Evolutionary conservation across 2,888 invertebrate genomes (phyloP), one percentile per base, ranked within the genome.

Genomic region (Ramazzottius varieornatus): DNA sequence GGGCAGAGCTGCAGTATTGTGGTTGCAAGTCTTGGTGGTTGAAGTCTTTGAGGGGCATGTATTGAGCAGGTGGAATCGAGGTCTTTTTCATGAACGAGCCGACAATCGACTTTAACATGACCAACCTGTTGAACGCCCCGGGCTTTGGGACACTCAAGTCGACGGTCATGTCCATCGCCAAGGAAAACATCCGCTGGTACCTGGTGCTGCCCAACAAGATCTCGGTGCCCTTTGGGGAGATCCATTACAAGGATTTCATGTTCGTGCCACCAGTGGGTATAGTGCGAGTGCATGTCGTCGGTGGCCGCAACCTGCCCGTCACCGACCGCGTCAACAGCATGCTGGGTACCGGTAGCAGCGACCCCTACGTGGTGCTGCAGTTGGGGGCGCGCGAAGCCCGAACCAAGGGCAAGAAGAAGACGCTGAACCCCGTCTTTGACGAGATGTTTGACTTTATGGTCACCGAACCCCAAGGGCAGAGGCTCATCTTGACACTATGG

Each of bases 171-270:
- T 71, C 70, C n/a, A 72, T 75, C 16, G 71, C 76, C 16, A 69
- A 70, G 33, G 73, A 74, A 65, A 75, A 78, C 70, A 72, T 80
- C 33, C 74, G 76, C 4, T 72, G 72, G 67, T 71, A 77, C 65
- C 73, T 77, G 70, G 79, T 80, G 20, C 71, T 80, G 34, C 79
- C 79, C 1, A 79, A 80, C 70, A 73, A 76, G 67, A 76, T 78
- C 63, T 75, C 76, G n/a, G 72, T 80, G 13, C 73, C 74, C 8
- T 71, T 79, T 69, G 74, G 74, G 1, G 72, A 75, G 2, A 72
- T 74, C 33, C 71, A 78, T 24, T 29, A 54, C 54, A 54, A 54
- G 4, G 54, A 54, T 8, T 16, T 54, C n/a, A 13, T 54, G 20
- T 54, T 54, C 29, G 54, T n/a, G 20, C 20, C 24, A 24, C 54